These are phyloP conservation scores for Chymomyza costata DNA, from an alignment of 1,140 invertebrate species.

Conservation along the genomic window DNA sequence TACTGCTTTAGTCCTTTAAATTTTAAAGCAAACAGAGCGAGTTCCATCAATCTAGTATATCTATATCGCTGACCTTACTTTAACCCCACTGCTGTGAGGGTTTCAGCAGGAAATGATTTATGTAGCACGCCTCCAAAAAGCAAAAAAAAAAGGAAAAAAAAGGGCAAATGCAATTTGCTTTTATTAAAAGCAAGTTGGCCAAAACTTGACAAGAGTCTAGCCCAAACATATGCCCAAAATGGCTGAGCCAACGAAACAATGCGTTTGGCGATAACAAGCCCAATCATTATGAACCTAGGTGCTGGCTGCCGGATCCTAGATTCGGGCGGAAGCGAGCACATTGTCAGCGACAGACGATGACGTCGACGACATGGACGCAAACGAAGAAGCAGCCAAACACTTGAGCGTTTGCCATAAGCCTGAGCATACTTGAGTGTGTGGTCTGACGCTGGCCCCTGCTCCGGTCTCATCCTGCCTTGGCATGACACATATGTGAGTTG, in stretches of 20 bases:
- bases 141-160: constrained; percentile 5
- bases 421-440: constrained; percentile 8
- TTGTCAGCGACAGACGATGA: not conserved
- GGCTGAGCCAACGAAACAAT: constrained; percentile 51
- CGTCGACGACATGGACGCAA: not conserved
- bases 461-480: constrained; percentile 33
- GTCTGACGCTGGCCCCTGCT: no score
- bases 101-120: constrained; percentile 67
- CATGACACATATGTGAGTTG: constrained; percentile 67
- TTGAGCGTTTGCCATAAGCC: constrained; percentile 34
- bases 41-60: no score
- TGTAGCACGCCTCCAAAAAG: constrained; percentile 46
- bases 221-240: constrained; percentile 25
- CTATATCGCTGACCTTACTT: no score
- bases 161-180: constrained; percentile 64
- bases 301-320: no score
- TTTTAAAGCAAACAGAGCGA: no score
- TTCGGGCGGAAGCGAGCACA: no score
- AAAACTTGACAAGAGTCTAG: constrained; percentile 1
- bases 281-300: constrained; percentile 71
- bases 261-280: constrained; percentile 67
- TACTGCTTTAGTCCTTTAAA: no score
- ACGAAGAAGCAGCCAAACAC: constrained; percentile 25
- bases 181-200: constrained; percentile 47
- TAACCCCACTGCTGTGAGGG: no score